Conservation (phyloP, 2,888 invertebrate genomes). For the Sialis fuliginosa region DNA sequence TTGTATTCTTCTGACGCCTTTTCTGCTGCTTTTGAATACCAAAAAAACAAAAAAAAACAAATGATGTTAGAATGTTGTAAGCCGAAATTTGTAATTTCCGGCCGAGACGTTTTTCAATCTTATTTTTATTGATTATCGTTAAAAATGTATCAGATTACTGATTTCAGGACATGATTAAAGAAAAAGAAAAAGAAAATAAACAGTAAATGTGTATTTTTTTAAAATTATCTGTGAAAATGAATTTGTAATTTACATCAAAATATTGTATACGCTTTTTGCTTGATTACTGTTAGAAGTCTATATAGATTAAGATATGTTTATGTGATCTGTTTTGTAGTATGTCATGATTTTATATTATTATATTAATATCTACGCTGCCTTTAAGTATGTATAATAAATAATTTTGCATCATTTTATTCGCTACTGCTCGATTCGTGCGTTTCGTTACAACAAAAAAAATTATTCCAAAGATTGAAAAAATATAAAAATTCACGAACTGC, state of each 20-base stretch:
- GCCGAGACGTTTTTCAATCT: background rate
- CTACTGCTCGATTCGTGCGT: too few species aligned
- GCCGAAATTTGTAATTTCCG: background rate
- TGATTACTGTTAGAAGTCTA: conserved; percentile 7
- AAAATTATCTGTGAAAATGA: conserved; percentile 1
- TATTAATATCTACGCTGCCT: conserved; percentile 3
- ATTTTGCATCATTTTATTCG: background rate
- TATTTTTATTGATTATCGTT: background rate
- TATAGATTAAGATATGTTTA: conserved; percentile 5
- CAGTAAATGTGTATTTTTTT: background rate
- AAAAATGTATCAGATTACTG: too few species aligned
- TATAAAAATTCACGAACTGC: too few species aligned
- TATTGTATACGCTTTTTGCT: conserved; percentile 7
- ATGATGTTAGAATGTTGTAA: too few species aligned
- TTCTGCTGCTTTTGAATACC: too few species aligned
- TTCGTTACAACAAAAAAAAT: too few species aligned
- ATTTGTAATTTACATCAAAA: conserved; percentile 1
- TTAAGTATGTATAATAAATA: conserved; percentile 4
- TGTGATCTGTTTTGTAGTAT: conserved; percentile 5
- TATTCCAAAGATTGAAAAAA: too few species aligned
- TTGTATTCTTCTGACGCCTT: too few species aligned
- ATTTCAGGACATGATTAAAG: too few species aligned
- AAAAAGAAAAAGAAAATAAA: too few species aligned
- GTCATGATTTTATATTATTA: conserved; percentile 1
- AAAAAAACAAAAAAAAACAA: too few species aligned